A percentile compares a stretch with the other conserved stretches of the same genome.
Evolutionary conservation across 1,140 invertebrate species (phyloP).

Genomic region (Sarcophaga peregrina): DNA sequence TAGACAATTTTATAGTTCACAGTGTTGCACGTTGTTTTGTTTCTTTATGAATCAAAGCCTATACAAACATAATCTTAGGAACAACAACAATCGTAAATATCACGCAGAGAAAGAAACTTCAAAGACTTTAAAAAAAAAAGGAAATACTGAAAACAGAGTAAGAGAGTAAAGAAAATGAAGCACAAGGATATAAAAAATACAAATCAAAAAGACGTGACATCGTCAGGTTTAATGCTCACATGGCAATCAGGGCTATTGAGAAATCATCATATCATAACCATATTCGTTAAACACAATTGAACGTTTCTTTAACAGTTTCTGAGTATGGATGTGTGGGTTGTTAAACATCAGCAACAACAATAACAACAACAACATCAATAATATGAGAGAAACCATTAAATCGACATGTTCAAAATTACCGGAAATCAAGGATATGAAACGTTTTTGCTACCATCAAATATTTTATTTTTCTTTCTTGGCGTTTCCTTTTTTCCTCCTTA

Average conservation of each 20-base stretch:
- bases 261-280: slow-evolving; percentile 37
- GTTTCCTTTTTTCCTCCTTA: not conserved
- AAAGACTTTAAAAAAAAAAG: not conserved
- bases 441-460: not conserved
- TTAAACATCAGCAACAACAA: slow-evolving; percentile 5
- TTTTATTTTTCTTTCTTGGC: slow-evolving; percentile 16
- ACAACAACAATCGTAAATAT: not conserved
- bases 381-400: slow-evolving; percentile 1
- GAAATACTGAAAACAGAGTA: not conserved
- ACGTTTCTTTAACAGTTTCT: not conserved
- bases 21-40: not conserved
- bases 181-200: not conserved
- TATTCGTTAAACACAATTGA: slow-evolving; percentile 13
- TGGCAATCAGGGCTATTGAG: slow-evolving; percentile 25
- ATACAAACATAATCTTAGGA: not conserved
- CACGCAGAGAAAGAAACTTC: slow-evolving; percentile 13
- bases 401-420: slow-evolving; percentile 27
- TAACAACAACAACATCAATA: too few relatives aligned
- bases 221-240: slow-evolving; percentile 18
- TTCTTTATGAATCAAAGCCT: not conserved
- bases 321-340: not conserved
- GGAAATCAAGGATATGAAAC: slow-evolving; percentile 38
- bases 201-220: not conserved
- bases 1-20: not conserved
- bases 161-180: not conserved